Base-by-base conservation (phyloP, 2,888 invertebrate genomes). In the Cataglyphis albicans region DNA sequence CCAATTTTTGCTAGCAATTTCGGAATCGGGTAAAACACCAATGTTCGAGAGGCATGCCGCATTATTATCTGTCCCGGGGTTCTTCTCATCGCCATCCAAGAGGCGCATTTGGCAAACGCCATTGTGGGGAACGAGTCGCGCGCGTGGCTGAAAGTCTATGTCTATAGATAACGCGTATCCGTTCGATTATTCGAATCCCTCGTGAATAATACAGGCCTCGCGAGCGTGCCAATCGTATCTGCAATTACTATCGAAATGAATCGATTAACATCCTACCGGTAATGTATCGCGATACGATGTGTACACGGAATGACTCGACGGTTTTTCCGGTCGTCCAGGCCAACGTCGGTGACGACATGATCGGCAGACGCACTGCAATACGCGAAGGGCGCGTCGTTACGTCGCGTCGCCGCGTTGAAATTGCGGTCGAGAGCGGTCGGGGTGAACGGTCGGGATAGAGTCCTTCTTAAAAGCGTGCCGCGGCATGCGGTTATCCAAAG, bases 361-460 rank as follows among this genome's bases (percentile, higher is more conserved):
- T 76, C 29, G 70, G 29, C 41, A 55, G 55, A 70, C 55, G 41
- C 15, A 29, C 10, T 21, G 57, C 44, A 25, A 80, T 59, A 70
- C 44, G 32, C 44, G 41, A 32, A 44, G 41, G 70, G 72, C 44
- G 72, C 72, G 59, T 78, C 78, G 73, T 80, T 80, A 80, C 12
- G 78, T 21, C 78, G 73, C 25, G 78, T 21, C 78, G 73, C 78
- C 78, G 18, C 25, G 44, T n/a, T 73, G 73, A 80, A 80, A 80
- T 80, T 80, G 78, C 78, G 78, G 78, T 78, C 78, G 78, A 78
- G 78, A 41, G 70, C 57, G 57, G 78, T 9, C 73, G 78, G 73
- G 78, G 73, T 80, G 78, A 80, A 80, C 59, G 78, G 73, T 80
- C 78, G 78, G 72, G 44, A 80, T 72, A 80, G 73, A 72, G 72